Evolutionary conservation across 2,888 invertebrate species (phyloP).

Genomic region (Eilema sororculum): DNA sequence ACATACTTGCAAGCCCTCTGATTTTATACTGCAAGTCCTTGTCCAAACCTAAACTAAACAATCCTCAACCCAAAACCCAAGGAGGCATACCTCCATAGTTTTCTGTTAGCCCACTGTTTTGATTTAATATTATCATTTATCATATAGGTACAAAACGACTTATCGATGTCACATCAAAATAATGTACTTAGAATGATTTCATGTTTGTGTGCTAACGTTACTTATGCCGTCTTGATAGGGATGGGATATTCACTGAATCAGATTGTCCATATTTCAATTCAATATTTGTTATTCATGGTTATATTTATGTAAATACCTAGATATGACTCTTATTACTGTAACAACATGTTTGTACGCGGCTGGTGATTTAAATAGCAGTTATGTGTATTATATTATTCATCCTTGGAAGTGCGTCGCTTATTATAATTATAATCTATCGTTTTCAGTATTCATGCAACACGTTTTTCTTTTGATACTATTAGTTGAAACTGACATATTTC

Average conservation of each 20-base stretch:
- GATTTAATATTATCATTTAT: no score
- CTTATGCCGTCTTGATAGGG: slow-evolving; percentile 18
- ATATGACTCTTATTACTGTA: slow-evolving; percentile 23
- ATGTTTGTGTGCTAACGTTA: slow-evolving; percentile 13
- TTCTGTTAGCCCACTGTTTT: no score
- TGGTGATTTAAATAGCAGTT: slow-evolving; percentile 14
- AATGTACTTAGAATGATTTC: background rate
- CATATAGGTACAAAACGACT: background rate
- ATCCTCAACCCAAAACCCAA: no score
- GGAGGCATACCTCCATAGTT: no score
- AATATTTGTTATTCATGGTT: slow-evolving; percentile 28
- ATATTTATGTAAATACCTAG: slow-evolving; percentile 23
- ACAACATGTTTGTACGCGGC: slow-evolving; percentile 19
- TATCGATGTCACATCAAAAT: background rate
- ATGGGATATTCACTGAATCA: slow-evolving; percentile 10
- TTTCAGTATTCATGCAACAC: slow-evolving; percentile 13
- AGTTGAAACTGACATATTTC: background rate
- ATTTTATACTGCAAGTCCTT: slow-evolving; percentile 62
- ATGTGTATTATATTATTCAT: slow-evolving; percentile 13
- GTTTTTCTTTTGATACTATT: slow-evolving; percentile 35
- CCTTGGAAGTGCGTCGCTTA: slow-evolving; percentile 11
- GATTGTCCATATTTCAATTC: slow-evolving; percentile 32
- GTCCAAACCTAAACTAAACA: no score
- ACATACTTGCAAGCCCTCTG: slow-evolving; percentile 75
- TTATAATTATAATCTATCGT: slow-evolving; percentile 10